These are phyloP conservation scores for Zelostemma sp. DNA, from an alignment of 1,140 invertebrate genomes.

Conservation along the genomic window DNA sequence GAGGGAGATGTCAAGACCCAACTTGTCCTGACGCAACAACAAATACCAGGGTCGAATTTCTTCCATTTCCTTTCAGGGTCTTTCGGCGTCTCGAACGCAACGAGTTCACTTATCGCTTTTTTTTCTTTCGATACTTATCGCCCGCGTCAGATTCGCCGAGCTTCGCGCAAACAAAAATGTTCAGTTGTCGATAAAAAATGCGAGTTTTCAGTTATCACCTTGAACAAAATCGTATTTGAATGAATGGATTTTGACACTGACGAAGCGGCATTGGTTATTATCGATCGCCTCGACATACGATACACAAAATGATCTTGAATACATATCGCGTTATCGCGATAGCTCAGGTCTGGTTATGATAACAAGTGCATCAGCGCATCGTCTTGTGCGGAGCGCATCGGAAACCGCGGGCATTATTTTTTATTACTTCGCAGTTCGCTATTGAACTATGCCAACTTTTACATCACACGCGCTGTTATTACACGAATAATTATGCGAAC, in stretches of 20 bases:
- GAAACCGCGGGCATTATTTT: background rate
- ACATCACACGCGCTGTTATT: too few relatives aligned
- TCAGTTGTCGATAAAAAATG: background rate
- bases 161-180: background rate
- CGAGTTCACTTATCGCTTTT: too few relatives aligned
- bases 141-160: background rate
- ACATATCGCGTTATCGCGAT: background rate
- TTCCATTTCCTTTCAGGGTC: too few relatives aligned
- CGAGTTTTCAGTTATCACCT: background rate
- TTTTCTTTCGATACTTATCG: slow-evolving; percentile 14
- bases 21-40: slow-evolving; percentile 7
- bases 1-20: slow-evolving; percentile 25
- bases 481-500: too few relatives aligned
- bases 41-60: too few relatives aligned
- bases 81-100: too few relatives aligned
- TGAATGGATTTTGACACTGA: slow-evolving; percentile 4
- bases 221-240: background rate
- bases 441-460: background rate
- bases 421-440: background rate
- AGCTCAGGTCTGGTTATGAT: slow-evolving; percentile 1
- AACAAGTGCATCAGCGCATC: background rate
- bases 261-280: background rate
- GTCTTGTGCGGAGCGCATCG: background rate
- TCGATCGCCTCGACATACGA: background rate
- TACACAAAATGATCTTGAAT: background rate